phyloP scores from a whole-genome alignment of 2,113 vertebrate genomes.

The Caracal caracal region DNA sequence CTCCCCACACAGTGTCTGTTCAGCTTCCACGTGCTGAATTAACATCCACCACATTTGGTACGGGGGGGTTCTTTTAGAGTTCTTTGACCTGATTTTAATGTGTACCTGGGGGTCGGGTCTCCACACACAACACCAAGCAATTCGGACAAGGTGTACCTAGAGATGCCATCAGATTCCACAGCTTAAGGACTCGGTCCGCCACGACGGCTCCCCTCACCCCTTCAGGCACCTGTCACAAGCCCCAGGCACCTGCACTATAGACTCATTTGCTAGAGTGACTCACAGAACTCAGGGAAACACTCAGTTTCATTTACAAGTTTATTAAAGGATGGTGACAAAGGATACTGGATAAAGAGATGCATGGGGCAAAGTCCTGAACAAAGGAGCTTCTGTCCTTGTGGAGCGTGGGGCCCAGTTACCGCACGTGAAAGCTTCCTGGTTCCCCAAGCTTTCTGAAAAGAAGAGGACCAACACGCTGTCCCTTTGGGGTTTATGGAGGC shows the following conservation, averaged over 20 bases:
- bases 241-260: neutral
- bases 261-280: neutral
- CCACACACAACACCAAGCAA: neutral
- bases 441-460: neutral
- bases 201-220: neutral
- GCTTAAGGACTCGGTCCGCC: neutral
- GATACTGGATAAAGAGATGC: neutral
- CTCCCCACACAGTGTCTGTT: neutral
- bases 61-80: neutral
- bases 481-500: neutral
- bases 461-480: neutral
- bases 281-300: neutral
- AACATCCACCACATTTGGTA: neutral
- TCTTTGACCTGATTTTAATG: neutral
- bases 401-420: neutral
- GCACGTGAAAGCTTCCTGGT: neutral
- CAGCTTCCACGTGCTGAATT: neutral
- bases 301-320: neutral
- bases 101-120: neutral
- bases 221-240: neutral
- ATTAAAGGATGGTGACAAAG: neutral
- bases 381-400: neutral
- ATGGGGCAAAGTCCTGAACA: neutral
- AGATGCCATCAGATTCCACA: neutral
- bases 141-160: neutral